A percentile compares a stretch with the other conserved stretches of the same genome.
phyloP scores from a whole-genome alignment of 2,888 invertebrate genomes.

The Micoletzkya japonica region DNA sequence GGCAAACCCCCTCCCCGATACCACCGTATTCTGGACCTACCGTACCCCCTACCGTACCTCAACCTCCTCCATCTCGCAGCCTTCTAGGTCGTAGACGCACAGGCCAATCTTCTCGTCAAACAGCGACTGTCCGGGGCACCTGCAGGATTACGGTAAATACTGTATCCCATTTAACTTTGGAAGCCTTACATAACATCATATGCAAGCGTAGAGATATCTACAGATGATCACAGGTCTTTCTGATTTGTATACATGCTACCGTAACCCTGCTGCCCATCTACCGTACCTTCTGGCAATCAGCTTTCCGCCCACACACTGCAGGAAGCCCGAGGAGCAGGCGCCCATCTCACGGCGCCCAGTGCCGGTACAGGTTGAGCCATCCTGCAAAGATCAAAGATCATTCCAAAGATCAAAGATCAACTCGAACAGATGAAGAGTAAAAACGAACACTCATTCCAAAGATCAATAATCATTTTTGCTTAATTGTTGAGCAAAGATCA shows the following conservation, averaged over 20 bases:
- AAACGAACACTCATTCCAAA: neutral
- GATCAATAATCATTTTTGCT: neutral
- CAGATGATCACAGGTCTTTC: no score
- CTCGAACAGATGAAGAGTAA: no score
- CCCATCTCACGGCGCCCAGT: conserved; percentile 20
- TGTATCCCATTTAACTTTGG: no score
- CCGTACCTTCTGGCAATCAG: conserved; percentile 22
- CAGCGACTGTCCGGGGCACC: conserved; percentile 43
- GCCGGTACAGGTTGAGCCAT: conserved; percentile 16
- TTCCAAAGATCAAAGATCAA: neutral
- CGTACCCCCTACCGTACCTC: no score
- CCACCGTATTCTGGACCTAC: no score
- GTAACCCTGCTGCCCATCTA: neutral
- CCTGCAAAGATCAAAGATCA: neutral
- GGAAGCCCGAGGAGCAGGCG: conserved; percentile 6
- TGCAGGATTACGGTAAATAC: no score
- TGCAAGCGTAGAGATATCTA: no score
- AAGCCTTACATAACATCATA: no score
- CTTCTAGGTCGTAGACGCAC: conserved; percentile 41
- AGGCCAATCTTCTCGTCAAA: conserved; percentile 38
- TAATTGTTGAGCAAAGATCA: no score
- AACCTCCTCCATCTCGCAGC: conserved; percentile 34
- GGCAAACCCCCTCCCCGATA: no score
- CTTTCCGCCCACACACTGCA: conserved; percentile 23
- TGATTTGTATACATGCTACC: no score